Evolutionary conservation across 2,888 invertebrate genomes (phyloP).

Genomic region (Lingula anatina): DNA sequence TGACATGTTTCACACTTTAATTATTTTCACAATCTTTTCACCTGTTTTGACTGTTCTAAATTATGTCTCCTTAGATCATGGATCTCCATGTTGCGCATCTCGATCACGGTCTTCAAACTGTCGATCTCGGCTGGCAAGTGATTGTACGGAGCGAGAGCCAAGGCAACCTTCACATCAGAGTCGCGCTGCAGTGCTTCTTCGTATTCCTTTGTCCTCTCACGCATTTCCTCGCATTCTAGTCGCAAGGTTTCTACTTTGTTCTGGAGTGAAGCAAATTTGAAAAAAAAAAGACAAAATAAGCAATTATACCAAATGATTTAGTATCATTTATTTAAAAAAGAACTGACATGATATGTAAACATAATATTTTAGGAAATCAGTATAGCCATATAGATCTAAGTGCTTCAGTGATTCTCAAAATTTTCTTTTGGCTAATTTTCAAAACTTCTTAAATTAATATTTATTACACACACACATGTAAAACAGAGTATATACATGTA

Average conservation of each 20-base stretch:
- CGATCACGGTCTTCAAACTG: constrained; percentile 81
- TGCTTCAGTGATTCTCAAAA: too few species aligned
- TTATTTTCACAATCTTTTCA: too few species aligned
- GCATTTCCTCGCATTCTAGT: constrained; percentile 47
- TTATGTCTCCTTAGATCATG: constrained; percentile 62
- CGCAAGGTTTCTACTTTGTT: constrained; percentile 45
- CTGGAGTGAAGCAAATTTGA: too few species aligned
- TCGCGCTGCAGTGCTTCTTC: constrained; percentile 51
- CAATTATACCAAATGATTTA: background rate
- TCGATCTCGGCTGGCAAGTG: constrained; percentile 68
- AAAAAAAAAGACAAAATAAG: background rate
- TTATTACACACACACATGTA: too few species aligned
- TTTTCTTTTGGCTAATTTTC: too few species aligned
- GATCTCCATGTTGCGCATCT: constrained; percentile 81
- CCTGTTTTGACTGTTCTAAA: constrained; percentile 64
- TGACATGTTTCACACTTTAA: too few species aligned
- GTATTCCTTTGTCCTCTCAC: constrained; percentile 42
- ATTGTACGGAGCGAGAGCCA: constrained; percentile 41
- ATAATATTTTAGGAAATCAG: background rate
- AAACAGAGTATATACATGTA: constrained; percentile 1
- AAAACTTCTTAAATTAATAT: too few species aligned
- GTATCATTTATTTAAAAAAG: too few species aligned
- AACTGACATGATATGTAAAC: background rate
- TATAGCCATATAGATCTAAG: background rate
- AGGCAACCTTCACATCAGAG: constrained; percentile 53